A percentile compares a stretch with the other conserved stretches of the same genome.
Evolutionary conservation across 2,113 vertebrate species (phyloP).

Genomic region (Hemicordylus capensis): DNA sequence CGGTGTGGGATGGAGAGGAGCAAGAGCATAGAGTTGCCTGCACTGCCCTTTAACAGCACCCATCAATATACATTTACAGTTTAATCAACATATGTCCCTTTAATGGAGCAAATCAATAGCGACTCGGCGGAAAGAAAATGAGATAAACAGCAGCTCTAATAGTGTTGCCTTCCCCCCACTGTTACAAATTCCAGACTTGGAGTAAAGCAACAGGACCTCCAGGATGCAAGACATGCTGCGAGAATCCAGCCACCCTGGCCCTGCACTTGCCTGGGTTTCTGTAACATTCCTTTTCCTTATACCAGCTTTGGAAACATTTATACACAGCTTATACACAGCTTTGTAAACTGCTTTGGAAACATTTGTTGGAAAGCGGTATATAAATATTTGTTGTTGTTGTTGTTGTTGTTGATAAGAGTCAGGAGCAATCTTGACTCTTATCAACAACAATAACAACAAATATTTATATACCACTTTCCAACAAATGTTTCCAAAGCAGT

Average conservation of each 20-base stretch:
- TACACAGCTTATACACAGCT: no score
- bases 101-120: conserved; percentile 31
- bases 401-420: no score
- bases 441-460: no score
- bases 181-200: neutral
- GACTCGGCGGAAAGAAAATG: conserved; percentile 52
- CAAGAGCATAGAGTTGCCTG: neutral
- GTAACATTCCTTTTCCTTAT: neutral
- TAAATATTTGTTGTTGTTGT: no score
- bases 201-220: neutral
- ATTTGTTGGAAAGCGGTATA: no score
- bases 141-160: conserved; percentile 54
- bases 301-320: no score
- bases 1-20: neutral
- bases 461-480: no score
- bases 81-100: conserved; percentile 18
- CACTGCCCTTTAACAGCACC: neutral
- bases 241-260: neutral
- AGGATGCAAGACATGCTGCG: rapidly evolving
- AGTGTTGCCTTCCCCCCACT: conserved; percentile 9
- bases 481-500: no score
- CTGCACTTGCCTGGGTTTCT: neutral
- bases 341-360: no score
- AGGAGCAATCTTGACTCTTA: no score
- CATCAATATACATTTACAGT: conserved; percentile 17